Conservation (phyloP, 2,888 invertebrate species). For the Raillietiella orientalis region DNA sequence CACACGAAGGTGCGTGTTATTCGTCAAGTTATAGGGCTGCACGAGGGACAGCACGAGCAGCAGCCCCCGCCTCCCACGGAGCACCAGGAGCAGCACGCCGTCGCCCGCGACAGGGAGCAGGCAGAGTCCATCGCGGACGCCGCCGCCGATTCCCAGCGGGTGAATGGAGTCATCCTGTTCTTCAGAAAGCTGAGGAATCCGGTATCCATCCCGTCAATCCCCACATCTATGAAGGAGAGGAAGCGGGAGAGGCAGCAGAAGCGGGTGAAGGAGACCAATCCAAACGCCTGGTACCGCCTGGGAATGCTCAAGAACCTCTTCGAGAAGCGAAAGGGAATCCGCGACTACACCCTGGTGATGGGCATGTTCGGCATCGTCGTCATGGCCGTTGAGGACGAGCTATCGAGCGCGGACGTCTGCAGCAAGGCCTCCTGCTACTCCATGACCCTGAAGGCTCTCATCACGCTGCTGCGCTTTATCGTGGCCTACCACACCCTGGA, state of each 20-base stretch:
- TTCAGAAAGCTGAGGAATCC: conserved; percentile 91
- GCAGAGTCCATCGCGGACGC: conserved; percentile 65
- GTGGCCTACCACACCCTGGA: conserved; percentile 99
- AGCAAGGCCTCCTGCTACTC: conserved; percentile 89
- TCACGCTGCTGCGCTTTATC: conserved; percentile 94
- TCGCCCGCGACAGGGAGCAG: conserved; percentile 4
- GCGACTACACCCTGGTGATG: conserved; percentile 96
- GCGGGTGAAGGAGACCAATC: conserved; percentile 25
- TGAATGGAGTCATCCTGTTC: conserved; percentile 83
- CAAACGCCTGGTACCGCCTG: conserved; percentile 84
- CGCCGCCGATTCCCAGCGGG: conserved; percentile 73
- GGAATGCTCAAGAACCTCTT: conserved; percentile 91
- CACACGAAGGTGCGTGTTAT: too few species aligned
- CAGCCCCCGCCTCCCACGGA: too few species aligned
- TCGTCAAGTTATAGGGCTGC: too few species aligned
- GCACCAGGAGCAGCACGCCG: too few species aligned
- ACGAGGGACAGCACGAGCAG: too few species aligned
- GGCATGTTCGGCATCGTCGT: conserved; percentile 97
- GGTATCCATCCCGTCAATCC: conserved; percentile 83
- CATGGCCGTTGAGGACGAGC: conserved; percentile 98
- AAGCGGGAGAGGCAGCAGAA: conserved; percentile 15
- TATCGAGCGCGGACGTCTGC: conserved; percentile 85
- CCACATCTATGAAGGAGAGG: conserved; percentile 23
- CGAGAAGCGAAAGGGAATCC: conserved; percentile 90
- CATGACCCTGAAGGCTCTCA: conserved; percentile 88